phyloP scores from a whole-genome alignment of 2,113 vertebrate genomes.

The Cyanoramphus novaezelandiae region DNA sequence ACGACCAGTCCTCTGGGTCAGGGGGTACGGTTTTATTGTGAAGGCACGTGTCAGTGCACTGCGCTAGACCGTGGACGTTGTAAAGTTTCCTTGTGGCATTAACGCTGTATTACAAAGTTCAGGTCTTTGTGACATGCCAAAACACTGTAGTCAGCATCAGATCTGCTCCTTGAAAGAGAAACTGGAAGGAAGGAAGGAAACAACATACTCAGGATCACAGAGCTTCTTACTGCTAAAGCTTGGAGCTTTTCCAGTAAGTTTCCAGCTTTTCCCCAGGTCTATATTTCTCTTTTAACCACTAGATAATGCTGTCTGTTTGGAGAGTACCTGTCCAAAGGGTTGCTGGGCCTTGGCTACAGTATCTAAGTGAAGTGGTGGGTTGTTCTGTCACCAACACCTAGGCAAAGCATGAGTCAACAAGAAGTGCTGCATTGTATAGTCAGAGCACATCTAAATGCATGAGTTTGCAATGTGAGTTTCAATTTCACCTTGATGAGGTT shows the following conservation, averaged over 20 bases:
- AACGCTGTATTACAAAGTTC: not conserved
- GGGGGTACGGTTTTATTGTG: not conserved
- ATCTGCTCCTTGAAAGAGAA: not conserved
- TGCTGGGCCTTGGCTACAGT: not conserved
- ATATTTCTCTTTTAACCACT: not conserved
- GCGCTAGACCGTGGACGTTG: fast-evolving
- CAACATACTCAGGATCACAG: not conserved
- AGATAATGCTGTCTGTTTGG: not conserved
- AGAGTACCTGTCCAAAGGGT: not conserved
- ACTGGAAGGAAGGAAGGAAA: not conserved
- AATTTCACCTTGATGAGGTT: not conserved
- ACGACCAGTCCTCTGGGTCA: not conserved
- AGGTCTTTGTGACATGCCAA: not conserved
- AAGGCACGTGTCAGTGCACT: not conserved
- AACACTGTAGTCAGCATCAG: not conserved
- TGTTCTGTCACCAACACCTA: not conserved
- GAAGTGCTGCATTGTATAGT: not conserved
- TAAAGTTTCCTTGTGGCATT: not conserved
- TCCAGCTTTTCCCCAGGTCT: not conserved
- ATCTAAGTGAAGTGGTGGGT: not conserved
- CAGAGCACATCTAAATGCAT: not conserved
- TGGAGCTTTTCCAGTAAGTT: not conserved
- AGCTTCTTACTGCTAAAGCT: not conserved
- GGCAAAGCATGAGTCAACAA: not conserved
- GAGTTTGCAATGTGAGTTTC: not conserved